Percentiles rank a stretch among this genome's conserved stretches.
phyloP scores from a whole-genome alignment of 2,888 invertebrate genomes.

The Phorcus lineatus region DNA sequence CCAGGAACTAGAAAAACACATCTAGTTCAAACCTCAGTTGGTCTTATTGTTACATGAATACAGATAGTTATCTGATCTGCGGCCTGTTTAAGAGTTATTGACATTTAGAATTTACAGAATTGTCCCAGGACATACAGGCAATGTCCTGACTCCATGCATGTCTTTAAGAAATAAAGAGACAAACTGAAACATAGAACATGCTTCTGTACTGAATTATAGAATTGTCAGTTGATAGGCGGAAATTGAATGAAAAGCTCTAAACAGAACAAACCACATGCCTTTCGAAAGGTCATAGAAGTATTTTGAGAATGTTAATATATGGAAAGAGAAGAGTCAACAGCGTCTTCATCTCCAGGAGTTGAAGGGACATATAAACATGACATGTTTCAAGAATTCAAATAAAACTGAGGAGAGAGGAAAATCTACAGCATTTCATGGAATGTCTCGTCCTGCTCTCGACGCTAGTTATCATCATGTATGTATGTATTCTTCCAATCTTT shows the following conservation, averaged over 20 bases:
- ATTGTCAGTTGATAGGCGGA: not conserved
- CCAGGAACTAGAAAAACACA: constrained; percentile 90
- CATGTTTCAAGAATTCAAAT: not conserved
- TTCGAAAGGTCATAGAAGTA: not conserved
- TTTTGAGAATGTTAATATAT: too few species aligned
- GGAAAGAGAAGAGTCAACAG: too few species aligned
- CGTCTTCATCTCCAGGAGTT: too few species aligned
- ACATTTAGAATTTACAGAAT: too few species aligned
- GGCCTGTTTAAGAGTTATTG: not conserved
- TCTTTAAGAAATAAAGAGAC: not conserved
- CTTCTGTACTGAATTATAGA: not conserved
- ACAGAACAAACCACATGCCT: not conserved
- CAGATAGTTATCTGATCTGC: not conserved
- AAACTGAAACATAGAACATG: constrained; percentile 21
- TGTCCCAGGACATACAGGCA: not conserved
- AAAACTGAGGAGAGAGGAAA: not conserved
- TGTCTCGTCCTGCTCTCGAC: too few species aligned
- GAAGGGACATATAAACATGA: not conserved
- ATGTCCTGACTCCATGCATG: constrained; percentile 5
- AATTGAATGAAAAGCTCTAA: not conserved
- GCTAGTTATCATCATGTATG: too few species aligned
- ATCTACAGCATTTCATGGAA: not conserved
- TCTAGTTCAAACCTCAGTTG: not conserved
- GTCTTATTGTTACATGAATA: not conserved
- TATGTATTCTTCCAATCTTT: too few species aligned